Evolutionary conservation across 2,888 invertebrate genomes (phyloP).

Genomic region (Spatulosminthurus flaviceps): DNA sequence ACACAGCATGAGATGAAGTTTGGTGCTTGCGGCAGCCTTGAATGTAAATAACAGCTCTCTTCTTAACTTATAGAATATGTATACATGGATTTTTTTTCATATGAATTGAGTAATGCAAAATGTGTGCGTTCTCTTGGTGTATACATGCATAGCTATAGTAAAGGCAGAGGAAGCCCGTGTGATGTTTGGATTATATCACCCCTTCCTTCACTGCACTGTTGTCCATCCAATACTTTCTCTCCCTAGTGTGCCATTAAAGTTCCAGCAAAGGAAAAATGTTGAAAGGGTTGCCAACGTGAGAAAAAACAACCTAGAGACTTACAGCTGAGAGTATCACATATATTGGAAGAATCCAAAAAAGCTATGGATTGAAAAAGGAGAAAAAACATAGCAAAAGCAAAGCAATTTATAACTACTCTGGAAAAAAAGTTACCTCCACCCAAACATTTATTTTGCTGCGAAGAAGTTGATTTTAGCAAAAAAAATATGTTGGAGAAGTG

Average conservation of each 20-base stretch:
- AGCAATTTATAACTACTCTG: too few relatives aligned
- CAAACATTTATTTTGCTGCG: too few relatives aligned
- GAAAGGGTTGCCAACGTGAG: not conserved
- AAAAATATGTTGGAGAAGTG: too few relatives aligned
- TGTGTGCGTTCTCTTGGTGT: too few relatives aligned
- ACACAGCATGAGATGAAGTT: constrained; percentile 18
- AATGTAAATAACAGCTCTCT: not conserved
- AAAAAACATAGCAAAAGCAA: too few relatives aligned
- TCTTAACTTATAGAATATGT: too few relatives aligned
- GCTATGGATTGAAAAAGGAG: too few relatives aligned
- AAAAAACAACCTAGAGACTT: not conserved
- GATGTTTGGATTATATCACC: not conserved
- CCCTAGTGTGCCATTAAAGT: not conserved
- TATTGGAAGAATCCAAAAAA: not conserved
- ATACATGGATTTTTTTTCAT: not conserved
- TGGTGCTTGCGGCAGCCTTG: constrained; percentile 13
- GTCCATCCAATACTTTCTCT: constrained; percentile 13
- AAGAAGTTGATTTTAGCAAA: too few relatives aligned
- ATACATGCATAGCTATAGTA: too few relatives aligned
- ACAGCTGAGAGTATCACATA: too few relatives aligned
- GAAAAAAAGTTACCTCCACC: too few relatives aligned
- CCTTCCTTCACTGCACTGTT: not conserved
- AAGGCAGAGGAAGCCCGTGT: not conserved
- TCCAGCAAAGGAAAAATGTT: constrained; percentile 21
- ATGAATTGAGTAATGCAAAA: not conserved